Evolutionary conservation across 2,888 invertebrate genomes (phyloP), one percentile per base, ranked within the genome.

Genomic region (Poecilus cupreus): DNA sequence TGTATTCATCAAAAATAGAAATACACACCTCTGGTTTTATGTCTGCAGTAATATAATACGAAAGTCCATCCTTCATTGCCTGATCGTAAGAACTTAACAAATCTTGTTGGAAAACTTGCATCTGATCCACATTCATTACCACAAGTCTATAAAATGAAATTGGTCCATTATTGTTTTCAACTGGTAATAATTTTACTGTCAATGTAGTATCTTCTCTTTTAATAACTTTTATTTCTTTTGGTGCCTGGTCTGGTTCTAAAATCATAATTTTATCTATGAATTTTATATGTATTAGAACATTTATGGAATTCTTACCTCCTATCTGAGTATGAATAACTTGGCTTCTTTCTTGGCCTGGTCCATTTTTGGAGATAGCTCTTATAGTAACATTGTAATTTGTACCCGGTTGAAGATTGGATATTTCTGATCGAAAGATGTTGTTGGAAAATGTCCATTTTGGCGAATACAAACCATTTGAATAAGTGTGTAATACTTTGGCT

Each of bases 31-130:
- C 91, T 20, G 94, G 93, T 78, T 93, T 91, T 82, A 97, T 89
- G 88, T 96, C 95, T 0, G 96, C 97, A 4, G 96, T 92, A 32
- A 97, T 94, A 86, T 97, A 97, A 87, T 96, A 97, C 1, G 94
- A 93, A 3, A 94, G 88, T 0, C 94, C 94, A 82, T 94, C 92
- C 51, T 92, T 91, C 75, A 90, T 89, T 0, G 97, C 94, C 85
- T 92, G 91, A 80, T 93, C 89, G 88, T 93, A 94, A 86, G 93
- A 92, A n/a, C 91, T 92, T 13, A 94, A 90, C 75, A 90, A 91
- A 39, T 92, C 91, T 79, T 89, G 90, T 83, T 92, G 93, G 86
- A 93, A 94, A 18, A 91, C 92, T 88, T 92, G 93, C 86, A 90
- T 92, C 83, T 90, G 91, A 78, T 92, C 91, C 76, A 93, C 92